phyloP scores from a whole-genome alignment of 2,797 vertebrate genomes.

The Rhabdomys pumilio region DNA sequence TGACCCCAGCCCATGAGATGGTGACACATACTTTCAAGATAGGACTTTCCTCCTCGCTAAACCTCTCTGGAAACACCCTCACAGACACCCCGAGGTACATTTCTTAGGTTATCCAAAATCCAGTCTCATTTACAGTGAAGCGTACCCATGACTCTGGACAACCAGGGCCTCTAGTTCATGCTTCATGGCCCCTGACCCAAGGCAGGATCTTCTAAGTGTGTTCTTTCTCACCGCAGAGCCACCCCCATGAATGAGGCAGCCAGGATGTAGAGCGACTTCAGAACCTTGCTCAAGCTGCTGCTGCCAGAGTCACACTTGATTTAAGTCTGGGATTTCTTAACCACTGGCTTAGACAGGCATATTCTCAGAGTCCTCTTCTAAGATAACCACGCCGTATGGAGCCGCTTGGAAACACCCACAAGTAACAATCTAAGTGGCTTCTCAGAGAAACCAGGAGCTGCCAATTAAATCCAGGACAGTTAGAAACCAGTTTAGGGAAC shows the following conservation, averaged over 20 bases:
- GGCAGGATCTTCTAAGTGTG: background rate
- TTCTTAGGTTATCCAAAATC: background rate
- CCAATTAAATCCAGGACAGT: background rate
- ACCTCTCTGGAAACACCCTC: background rate
- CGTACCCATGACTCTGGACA: background rate
- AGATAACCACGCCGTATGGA: background rate
- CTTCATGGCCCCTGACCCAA: background rate
- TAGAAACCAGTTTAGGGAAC: background rate
- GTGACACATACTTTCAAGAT: background rate
- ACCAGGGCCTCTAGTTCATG: rapidly evolving
- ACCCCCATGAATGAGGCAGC: background rate
- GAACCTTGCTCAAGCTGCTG: background rate
- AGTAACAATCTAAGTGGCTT: background rate
- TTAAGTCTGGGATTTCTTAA: background rate
- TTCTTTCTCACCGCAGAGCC: background rate
- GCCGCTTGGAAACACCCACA: background rate
- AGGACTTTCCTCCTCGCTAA: background rate
- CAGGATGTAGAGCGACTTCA: background rate
- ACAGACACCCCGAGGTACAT: background rate
- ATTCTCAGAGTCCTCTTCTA: background rate
- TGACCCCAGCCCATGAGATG: background rate
- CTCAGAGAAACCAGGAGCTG: background rate
- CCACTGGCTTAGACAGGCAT: background rate
- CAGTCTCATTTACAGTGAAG: background rate
- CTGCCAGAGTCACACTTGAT: background rate